Conservation (phyloP, 2,888 invertebrate genomes). For the Pollenia labialis region DNA sequence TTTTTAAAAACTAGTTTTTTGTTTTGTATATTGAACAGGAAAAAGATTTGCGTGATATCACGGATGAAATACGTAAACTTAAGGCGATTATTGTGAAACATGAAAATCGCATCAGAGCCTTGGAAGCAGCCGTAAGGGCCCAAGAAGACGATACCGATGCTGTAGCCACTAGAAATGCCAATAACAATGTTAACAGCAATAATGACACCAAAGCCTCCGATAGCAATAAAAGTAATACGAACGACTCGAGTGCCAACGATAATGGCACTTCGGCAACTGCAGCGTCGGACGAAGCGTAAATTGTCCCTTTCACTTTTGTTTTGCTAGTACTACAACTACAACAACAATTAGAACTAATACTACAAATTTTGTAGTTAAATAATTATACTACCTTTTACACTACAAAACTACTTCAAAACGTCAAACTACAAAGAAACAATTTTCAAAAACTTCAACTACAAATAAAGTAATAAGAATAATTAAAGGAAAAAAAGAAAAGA, state of each 20-base stretch:
- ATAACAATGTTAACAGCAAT: conserved; percentile 76
- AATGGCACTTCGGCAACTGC: conserved; percentile 74
- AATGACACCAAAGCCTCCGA: conserved; percentile 75
- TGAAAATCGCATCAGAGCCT: conserved; percentile 87
- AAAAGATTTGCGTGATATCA: conserved; percentile 90
- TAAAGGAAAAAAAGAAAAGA: neutral
- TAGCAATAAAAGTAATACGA: conserved; percentile 74
- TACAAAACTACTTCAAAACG: conserved; percentile 63
- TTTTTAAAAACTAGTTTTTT: too few species aligned
- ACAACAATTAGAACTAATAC: conserved; percentile 18
- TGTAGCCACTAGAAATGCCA: conserved; percentile 77
- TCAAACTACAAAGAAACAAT: conserved; percentile 42
- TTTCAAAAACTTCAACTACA: conserved; percentile 44
- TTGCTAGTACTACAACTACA: conserved; percentile 30
- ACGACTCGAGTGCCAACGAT: conserved; percentile 74
- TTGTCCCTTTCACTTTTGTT: neutral
- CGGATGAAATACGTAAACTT: conserved; percentile 94
- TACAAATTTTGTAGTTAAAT: conserved; percentile 55
- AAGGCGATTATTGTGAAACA: conserved; percentile 98
- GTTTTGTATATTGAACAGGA: conserved; percentile 79
- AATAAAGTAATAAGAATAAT: conserved; percentile 37
- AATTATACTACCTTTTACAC: conserved; percentile 43
- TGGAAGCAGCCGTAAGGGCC: conserved; percentile 82
- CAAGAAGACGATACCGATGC: conserved; percentile 80
- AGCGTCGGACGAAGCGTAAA: conserved; percentile 81